Base-by-base conservation (phyloP, 2,888 invertebrate species). In the Agonopterix arenella region DNA sequence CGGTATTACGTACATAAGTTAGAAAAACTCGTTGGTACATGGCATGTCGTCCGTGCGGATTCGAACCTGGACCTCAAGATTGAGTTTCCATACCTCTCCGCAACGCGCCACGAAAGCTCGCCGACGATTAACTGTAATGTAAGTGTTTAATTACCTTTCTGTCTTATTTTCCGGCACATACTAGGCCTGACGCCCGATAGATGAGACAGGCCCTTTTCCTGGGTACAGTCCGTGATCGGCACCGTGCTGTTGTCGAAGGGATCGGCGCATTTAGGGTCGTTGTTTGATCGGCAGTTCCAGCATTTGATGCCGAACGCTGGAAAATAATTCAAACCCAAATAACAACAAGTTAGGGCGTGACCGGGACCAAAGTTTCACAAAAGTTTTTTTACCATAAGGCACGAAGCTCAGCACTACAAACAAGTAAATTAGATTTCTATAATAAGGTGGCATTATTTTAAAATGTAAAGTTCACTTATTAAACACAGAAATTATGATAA, bases 141-240 rank as follows among this genome's bases (percentile, higher is more conserved):
- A 28, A 28, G 5, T 28, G 28, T 28, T 28, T 28, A 52, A 38
- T 11, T 61, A 95, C 96, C 94, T 93, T 97, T 97, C 76, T 97
- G 97, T 52, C 97, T 89, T 51, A 96, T 96, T 90, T 97, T 97
- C 44, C 97, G 91, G 74, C 97, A 97, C 96, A 97, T 96, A 9
- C 94, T 95, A 0, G 97, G 92, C 44, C 90, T 89, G 0, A 93
- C 89, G 13, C 93, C 93, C 1, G 92, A 93, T 51, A 95, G 84
- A 76, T 95, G 94, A 0, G 88, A 71, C 37, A 95, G 76, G 7
- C 91, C 90, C 10, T 76, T 82, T 52, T 89, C 91, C 66, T 93
- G 91, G 47, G 84, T 90, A 62, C 96, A 96, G 71, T 97, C 96
- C 0, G 93, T 94, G 47, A 97, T 96, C 0, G 96, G 95, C 52